phyloP scores from a whole-genome alignment of 1,140 invertebrate species.

The Apolygus lucorum region DNA sequence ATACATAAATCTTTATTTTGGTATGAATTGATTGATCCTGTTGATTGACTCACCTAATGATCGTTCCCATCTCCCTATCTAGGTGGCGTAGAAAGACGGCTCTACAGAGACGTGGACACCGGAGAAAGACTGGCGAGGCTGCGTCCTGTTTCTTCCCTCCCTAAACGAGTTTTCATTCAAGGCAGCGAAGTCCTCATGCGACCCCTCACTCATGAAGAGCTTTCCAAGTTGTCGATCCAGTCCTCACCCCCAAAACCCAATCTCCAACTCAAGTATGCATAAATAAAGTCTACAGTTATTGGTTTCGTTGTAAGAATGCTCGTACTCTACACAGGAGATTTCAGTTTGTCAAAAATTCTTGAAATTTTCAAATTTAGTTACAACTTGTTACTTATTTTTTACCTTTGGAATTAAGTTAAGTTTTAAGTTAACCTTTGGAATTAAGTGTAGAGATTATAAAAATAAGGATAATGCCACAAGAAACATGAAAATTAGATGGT shows the following conservation, averaged over 20 bases:
- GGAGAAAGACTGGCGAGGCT: constrained; percentile 41
- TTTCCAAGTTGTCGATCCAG: constrained; percentile 22
- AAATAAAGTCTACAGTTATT: background rate
- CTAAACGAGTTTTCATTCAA: constrained; percentile 27
- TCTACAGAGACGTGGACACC: constrained; percentile 41
- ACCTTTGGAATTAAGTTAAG: background rate
- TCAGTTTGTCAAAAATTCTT: background rate
- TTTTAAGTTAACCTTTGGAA: background rate
- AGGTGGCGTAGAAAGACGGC: constrained; percentile 40
- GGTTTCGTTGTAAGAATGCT: background rate
- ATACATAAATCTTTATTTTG: too few species aligned
- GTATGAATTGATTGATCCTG: too few species aligned
- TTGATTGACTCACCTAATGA: too few species aligned
- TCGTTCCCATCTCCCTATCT: too few species aligned
- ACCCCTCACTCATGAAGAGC: constrained; percentile 23
- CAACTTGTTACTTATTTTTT: too few species aligned
- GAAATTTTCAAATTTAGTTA: too few species aligned
- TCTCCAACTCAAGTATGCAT: constrained; percentile 22
- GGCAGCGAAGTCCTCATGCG: constrained; percentile 20
- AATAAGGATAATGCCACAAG: too few species aligned
- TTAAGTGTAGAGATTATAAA: background rate
- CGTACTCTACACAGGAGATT: background rate
- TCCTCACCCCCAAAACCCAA: background rate
- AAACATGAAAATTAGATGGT: too few species aligned
- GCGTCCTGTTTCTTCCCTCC: constrained; percentile 26